phyloP scores from a whole-genome alignment of 2,797 vertebrate species.

The Fistularia commersonii region DNA sequence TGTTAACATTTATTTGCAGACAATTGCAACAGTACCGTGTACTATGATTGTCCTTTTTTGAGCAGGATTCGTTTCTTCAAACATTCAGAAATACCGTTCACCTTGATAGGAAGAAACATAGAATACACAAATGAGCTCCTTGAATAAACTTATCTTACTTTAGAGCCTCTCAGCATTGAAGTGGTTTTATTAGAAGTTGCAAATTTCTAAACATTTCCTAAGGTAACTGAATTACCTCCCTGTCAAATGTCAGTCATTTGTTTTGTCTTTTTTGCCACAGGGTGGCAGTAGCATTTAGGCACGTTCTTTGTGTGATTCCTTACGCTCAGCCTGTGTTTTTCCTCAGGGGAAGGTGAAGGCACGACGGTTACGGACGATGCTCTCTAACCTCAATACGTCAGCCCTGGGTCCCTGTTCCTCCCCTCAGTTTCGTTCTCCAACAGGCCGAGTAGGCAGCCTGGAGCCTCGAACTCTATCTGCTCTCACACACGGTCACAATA shows the following conservation, averaged over 20 bases:
- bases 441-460: slow-evolving; percentile 76
- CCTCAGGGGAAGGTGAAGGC: slow-evolving; percentile 86
- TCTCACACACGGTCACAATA: slow-evolving; percentile 77
- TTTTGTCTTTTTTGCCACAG: slow-evolving; percentile 27
- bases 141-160: background rate
- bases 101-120: no score
- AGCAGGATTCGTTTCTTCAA: background rate
- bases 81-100: background rate
- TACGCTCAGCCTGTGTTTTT: slow-evolving; percentile 4
- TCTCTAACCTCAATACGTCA: slow-evolving; percentile 77
- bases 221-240: no score
- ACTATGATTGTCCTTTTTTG: no score
- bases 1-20: background rate
- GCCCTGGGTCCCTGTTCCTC: slow-evolving; percentile 82
- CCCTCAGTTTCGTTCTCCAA: slow-evolving; percentile 77
- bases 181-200: background rate
- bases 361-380: slow-evolving; percentile 82
- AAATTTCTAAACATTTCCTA: no score
- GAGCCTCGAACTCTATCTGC: slow-evolving; percentile 69
- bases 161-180: background rate
- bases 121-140: no score
- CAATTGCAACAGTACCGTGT: background rate
- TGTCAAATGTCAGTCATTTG: background rate
- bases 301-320: background rate
- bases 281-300: slow-evolving; percentile 47